Percentiles rank a stretch among this genome's conserved stretches.
Conservation (phyloP, 2,888 invertebrate genomes). For the Leucozona laternaria region DNA sequence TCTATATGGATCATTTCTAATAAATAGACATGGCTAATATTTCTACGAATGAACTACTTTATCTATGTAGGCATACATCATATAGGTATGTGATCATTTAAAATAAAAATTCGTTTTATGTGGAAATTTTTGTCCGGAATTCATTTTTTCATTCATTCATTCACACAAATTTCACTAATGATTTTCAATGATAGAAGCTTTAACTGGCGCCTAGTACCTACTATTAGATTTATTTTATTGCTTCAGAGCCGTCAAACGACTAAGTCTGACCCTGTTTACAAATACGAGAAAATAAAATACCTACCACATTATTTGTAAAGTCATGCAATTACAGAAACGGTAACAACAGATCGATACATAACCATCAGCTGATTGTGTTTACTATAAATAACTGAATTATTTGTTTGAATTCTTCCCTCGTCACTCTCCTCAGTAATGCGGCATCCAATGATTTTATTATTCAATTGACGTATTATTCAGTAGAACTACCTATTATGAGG, state of each 20-base stretch:
- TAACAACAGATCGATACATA: conserved; percentile 28
- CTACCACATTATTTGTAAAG: not conserved
- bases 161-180: too few species aligned
- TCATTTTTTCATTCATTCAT: too few species aligned
- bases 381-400: conserved; percentile 32
- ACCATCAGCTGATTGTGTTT: conserved; percentile 10
- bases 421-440: not conserved
- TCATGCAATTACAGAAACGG: conserved; percentile 9
- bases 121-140: too few species aligned
- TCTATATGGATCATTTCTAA: too few species aligned
- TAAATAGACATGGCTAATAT: too few species aligned
- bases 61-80: too few species aligned
- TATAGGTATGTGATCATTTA: too few species aligned
- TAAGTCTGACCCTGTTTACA: not conserved
- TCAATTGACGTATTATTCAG: conserved; percentile 28
- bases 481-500: not conserved
- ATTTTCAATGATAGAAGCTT: too few species aligned
- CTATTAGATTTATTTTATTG: too few species aligned
- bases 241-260: not conserved
- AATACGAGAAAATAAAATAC: not conserved
- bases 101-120: too few species aligned
- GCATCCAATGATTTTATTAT: conserved; percentile 43
- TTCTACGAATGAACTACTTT: too few species aligned
- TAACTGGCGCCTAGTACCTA: too few species aligned
- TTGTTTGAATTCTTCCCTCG: not conserved